phyloP scores from a whole-genome alignment of 1,140 invertebrate species.

The Drosophila teissieri region DNA sequence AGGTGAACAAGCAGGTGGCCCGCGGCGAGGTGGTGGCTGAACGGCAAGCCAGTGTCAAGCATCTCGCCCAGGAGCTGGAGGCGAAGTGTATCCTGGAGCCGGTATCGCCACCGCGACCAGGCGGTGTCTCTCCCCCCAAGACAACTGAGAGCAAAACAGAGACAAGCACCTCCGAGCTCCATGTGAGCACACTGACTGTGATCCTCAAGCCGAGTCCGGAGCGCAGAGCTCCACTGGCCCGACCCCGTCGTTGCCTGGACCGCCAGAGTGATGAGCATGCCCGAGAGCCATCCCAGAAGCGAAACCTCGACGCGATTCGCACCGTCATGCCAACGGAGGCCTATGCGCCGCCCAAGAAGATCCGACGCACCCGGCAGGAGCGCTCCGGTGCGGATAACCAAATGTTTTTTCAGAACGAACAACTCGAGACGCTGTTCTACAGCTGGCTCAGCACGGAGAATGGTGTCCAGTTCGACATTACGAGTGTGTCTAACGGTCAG shows the following conservation, averaged over 20 bases:
- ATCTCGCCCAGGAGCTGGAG: constrained; percentile 69
- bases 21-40: constrained; percentile 69
- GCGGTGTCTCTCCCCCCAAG: background rate
- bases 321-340: constrained; percentile 58
- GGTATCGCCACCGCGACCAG: constrained; percentile 3
- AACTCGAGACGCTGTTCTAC: constrained; percentile 73
- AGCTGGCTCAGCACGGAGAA: constrained; percentile 73
- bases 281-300: constrained; percentile 47
- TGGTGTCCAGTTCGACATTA: constrained; percentile 73
- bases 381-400: constrained; percentile 44
- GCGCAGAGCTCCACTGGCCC: constrained; percentile 9
- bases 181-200: constrained; percentile 76
- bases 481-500: constrained; percentile 36
- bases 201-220: constrained; percentile 70
- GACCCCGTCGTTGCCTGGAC: constrained; percentile 18
- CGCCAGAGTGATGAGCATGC: background rate
- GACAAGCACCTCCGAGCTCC: constrained; percentile 22
- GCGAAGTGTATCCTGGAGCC: constrained; percentile 58
- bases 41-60: constrained; percentile 68
- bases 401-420: constrained; percentile 73
- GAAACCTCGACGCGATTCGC: constrained; percentile 67
- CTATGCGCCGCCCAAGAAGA: constrained; percentile 80
- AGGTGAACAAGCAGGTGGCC: constrained; percentile 60
- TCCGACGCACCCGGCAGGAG: constrained; percentile 70
- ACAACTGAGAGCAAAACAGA: background rate